Evolutionary conservation across 2,888 invertebrate species (phyloP).

Genomic region (Athalia circularis): DNA sequence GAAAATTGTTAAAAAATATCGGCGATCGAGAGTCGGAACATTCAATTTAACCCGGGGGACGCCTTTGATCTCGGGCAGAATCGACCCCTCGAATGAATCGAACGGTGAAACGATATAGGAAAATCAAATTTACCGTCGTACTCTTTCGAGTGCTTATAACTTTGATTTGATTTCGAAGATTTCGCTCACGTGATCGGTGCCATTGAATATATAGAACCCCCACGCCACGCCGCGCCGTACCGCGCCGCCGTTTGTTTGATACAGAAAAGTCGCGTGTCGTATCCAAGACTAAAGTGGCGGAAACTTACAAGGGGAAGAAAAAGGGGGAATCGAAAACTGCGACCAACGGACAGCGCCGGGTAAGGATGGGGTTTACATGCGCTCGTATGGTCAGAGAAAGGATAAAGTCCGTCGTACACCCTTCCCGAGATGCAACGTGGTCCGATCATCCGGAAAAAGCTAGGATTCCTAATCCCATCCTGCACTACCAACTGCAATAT

Average conservation of each 20-base stretch:
- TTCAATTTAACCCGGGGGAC: neutral
- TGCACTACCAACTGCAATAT: conserved; percentile 27
- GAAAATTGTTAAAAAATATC: too few species aligned
- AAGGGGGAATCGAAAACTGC: neutral
- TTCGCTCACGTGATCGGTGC: conserved; percentile 34
- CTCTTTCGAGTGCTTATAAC: conserved; percentile 43
- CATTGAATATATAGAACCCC: conserved; percentile 29
- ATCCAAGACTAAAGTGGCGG: conserved; percentile 7
- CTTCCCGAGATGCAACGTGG: conserved; percentile 57
- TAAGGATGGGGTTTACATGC: conserved; percentile 22
- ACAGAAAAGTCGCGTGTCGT: conserved; percentile 35
- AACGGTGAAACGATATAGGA: conserved; percentile 13
- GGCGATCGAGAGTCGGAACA: neutral
- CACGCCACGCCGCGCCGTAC: neutral
- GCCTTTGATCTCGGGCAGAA: conserved; percentile 12
- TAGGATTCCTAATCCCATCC: conserved; percentile 20
- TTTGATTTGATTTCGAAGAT: conserved; percentile 36
- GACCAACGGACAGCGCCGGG: conserved; percentile 4
- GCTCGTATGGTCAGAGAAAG: conserved; percentile 39
- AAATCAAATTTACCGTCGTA: conserved; percentile 32
- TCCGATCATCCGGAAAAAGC: conserved; percentile 68
- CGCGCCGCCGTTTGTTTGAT: conserved; percentile 30
- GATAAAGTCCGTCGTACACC: conserved; percentile 35
- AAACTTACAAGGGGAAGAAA: neutral
- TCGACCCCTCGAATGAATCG: conserved; percentile 4